These are phyloP conservation scores for Scylla paramamosain DNA, from an alignment of 1,140 invertebrate species.

Conservation along the genomic window DNA sequence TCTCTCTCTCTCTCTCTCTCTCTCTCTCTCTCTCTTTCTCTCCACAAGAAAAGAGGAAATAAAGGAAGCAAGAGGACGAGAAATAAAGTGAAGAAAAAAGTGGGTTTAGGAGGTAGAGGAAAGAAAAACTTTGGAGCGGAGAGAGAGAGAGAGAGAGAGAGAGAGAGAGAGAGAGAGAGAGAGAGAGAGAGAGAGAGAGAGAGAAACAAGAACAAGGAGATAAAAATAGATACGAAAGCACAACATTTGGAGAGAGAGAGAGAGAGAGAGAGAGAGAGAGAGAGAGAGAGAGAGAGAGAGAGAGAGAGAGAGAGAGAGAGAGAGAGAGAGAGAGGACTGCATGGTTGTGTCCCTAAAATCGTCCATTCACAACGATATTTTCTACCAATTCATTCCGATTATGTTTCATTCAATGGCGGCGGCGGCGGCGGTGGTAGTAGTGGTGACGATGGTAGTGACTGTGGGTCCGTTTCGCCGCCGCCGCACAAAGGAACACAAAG, in stretches of 20 bases:
- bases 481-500: too few relatives aligned
- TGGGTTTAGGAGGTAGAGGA: not conserved
- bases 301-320: slow-evolving; percentile 9
- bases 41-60: not conserved
- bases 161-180: not conserved
- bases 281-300: not conserved
- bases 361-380: too few relatives aligned
- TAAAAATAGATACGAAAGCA: too few relatives aligned
- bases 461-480: too few relatives aligned
- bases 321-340: too few relatives aligned
- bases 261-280: not conserved
- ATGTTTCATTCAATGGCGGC: too few relatives aligned
- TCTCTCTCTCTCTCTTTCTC: not conserved
- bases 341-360: too few relatives aligned
- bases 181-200: not conserved
- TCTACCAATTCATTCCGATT: too few relatives aligned
- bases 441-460: too few relatives aligned
- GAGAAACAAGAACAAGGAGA: too few relatives aligned
- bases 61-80: not conserved
- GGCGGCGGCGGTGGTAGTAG: too few relatives aligned
- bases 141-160: not conserved
- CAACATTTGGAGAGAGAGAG: not conserved
- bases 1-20: not conserved
- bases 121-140: not conserved
- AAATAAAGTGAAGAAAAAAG: not conserved